Evolutionary conservation across 2,113 vertebrate species (phyloP).

Genomic region (Mus musculus): DNA sequence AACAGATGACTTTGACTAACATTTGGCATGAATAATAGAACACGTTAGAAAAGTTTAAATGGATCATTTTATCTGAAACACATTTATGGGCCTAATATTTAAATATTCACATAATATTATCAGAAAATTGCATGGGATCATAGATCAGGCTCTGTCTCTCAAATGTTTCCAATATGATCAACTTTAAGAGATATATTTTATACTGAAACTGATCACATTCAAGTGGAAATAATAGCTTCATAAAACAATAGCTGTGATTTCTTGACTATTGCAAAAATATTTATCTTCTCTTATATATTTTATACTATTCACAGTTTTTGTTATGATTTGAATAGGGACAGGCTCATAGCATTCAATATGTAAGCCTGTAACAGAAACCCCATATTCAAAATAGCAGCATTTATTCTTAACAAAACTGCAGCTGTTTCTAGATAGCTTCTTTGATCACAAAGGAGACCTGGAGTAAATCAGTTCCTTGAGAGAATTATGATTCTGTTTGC

Average conservation of each 20-base stretch:
- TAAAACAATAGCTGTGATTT: neutral
- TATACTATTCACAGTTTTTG: neutral
- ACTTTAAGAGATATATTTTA: neutral
- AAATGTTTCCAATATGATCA: neutral
- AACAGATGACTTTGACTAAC: neutral
- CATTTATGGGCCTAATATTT: neutral
- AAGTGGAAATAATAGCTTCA: neutral
- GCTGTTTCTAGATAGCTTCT: neutral
- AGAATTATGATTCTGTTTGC: neutral
- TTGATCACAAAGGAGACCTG: neutral
- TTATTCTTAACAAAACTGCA: neutral
- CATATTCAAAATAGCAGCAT: neutral
- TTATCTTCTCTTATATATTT: neutral
- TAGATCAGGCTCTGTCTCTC: neutral
- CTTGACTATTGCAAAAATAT: neutral
- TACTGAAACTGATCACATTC: neutral
- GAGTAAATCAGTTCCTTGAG: neutral
- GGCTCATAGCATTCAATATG: neutral
- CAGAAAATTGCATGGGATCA: neutral
- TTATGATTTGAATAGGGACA: neutral
- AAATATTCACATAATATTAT: neutral
- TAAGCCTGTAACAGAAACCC: neutral
- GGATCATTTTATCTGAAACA: conserved; percentile 33
- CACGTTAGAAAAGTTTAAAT: conserved; percentile 31
- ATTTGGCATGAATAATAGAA: conserved; percentile 55